Evolutionary conservation across 2,888 invertebrate species (phyloP).

Genomic region (Ganaspis brasiliensis): DNA sequence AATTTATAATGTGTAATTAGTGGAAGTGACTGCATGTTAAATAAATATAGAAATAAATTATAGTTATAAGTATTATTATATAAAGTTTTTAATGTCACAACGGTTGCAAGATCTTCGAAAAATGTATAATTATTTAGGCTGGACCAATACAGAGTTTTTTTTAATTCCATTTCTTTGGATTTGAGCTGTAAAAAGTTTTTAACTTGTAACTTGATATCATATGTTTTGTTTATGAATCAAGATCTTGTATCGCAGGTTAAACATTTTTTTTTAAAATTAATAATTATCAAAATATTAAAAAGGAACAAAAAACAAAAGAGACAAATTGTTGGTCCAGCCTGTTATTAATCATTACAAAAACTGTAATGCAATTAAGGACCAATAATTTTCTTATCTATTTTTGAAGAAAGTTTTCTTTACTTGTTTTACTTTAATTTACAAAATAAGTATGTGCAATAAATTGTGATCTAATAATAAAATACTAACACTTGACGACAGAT

Average conservation of each 20-base stretch:
- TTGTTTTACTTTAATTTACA: not conserved
- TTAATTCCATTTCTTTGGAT: too few relatives aligned
- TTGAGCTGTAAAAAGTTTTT: too few relatives aligned
- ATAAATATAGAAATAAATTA: not conserved
- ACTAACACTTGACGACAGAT: too few relatives aligned
- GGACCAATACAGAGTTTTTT: too few relatives aligned
- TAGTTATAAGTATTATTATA: conserved; percentile 10
- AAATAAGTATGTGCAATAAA: conserved; percentile 4
- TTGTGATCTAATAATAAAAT: not conserved
- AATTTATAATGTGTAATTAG: conserved; percentile 13
- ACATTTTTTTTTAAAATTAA: too few relatives aligned
- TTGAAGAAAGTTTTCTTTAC: not conserved
- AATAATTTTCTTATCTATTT: conserved; percentile 25
- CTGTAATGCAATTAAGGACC: conserved; percentile 13
- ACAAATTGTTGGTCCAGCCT: too few relatives aligned
- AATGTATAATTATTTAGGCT: not conserved
- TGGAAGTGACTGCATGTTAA: conserved; percentile 34
- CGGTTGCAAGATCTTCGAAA: not conserved
- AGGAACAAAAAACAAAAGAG: too few relatives aligned
- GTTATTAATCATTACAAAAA: not conserved
- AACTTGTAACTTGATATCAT: too few relatives aligned
- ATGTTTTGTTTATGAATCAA: too few relatives aligned
- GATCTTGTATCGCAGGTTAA: too few relatives aligned
- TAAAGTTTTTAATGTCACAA: conserved; percentile 1
- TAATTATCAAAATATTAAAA: not conserved